Base-by-base conservation (phyloP, 2,797 vertebrate species). In the Emydoidea blandingii region DNA sequence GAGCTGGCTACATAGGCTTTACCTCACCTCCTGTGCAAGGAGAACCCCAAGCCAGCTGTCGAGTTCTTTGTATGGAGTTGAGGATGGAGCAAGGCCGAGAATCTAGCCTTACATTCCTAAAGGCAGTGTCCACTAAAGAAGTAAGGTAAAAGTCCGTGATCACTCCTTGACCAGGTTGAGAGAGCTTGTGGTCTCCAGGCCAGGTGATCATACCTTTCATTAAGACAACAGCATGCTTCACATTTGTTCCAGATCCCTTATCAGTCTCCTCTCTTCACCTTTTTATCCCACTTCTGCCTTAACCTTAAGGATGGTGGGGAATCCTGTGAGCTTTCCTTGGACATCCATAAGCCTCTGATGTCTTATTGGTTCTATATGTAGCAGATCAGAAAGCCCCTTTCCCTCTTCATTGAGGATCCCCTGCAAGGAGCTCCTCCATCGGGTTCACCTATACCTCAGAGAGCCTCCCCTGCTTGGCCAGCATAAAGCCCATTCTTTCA, bases 1-100 rank as follows among this genome's bases (percentile, higher is more conserved):
- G 62, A 88, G 52, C 47, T 25, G 34, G 12, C 50, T 59, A 6
- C 47, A 1, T 0, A 3, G 12, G 0, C 11, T 15, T 47, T 47
- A 47, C 41, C 23, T 44, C 74, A 76, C 41, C 25, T 14, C n/a
- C 23, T 41, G 19, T 62, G 8, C 47, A 21, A 9, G 12, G 9
- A 47, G 31, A n/a, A 1, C 23, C 14, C 14, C 57, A 65, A 80
- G 19, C 52, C 57, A 68, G 31, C 6, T 31, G 31, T 68, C 57
- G 2, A 78, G 41, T 29, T 47, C 25, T 15, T 78, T 78, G 74
- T 29, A 29, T 76, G 74, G 65, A 68, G 65, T 41, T 72, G 18
- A 72, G 65, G 65, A 37, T 23, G 5, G 44, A 78, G 74, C 25
- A 78, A 47, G 14, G 27, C 7, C 8, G 14, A 47, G 44, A 78